A percentile compares a stretch with the other conserved stretches of the same genome.
Evolutionary conservation across 2,888 invertebrate species (phyloP).

Genomic region (Meiosimyza decipiens): DNA sequence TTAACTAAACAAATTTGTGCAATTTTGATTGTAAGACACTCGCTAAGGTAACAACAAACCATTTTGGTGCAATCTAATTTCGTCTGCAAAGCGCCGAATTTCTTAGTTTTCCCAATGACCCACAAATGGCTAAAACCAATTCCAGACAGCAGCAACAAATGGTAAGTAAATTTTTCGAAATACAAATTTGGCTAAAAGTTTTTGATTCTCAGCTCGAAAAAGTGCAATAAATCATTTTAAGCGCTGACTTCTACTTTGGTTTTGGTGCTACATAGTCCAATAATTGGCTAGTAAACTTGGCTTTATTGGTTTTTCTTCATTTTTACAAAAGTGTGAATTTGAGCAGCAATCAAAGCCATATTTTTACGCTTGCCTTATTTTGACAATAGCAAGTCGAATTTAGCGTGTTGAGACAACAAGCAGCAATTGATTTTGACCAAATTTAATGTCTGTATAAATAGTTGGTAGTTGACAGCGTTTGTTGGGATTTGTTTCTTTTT

Average conservation of each 20-base stretch:
- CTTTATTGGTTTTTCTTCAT: slow-evolving; percentile 2
- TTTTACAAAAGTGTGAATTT: slow-evolving; percentile 19
- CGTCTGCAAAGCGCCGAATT: not conserved
- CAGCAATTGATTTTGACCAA: too few species aligned
- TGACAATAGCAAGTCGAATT: too few species aligned
- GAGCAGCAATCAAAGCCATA: slow-evolving; percentile 18
- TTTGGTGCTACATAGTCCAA: not conserved
- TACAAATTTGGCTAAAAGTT: slow-evolving; percentile 1
- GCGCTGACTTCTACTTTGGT: not conserved
- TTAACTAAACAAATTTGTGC: too few species aligned
- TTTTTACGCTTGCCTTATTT: not conserved
- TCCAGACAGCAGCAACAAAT: not conserved
- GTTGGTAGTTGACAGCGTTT: too few species aligned
- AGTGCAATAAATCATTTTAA: slow-evolving; percentile 2
- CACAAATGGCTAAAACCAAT: slow-evolving; percentile 22
- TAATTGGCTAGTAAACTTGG: slow-evolving; percentile 1
- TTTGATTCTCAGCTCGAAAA: slow-evolving; percentile 5
- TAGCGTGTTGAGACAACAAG: too few species aligned
- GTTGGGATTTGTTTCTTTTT: too few species aligned
- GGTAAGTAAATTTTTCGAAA: slow-evolving; percentile 20
- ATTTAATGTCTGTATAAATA: too few species aligned
- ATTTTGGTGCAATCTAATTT: not conserved
- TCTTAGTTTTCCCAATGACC: not conserved
- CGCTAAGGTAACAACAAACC: slow-evolving; percentile 1
- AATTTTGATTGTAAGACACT: not conserved